phyloP scores from a whole-genome alignment of 2,888 invertebrate species.

The Cheilosia urbana region DNA sequence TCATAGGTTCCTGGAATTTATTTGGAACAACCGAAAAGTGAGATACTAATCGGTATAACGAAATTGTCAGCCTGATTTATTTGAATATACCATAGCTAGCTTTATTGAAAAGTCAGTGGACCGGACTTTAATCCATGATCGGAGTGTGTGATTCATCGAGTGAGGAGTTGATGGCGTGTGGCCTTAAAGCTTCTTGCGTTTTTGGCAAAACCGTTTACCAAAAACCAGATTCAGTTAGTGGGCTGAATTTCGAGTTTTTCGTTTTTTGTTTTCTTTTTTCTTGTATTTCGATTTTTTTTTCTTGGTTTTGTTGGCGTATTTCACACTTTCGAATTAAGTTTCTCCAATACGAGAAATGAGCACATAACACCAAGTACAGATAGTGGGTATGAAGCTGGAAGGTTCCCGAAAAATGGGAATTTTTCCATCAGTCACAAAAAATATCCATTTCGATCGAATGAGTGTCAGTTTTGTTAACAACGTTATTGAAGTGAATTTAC shows the following conservation, averaged over 20 bases:
- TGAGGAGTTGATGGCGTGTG: constrained; percentile 21
- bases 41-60: not conserved
- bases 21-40: not conserved
- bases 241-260: not conserved
- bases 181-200: constrained; percentile 34
- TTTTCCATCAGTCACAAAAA: constrained; percentile 2
- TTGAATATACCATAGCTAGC: constrained; percentile 15
- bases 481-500: not conserved
- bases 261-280: not conserved
- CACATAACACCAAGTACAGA: not conserved
- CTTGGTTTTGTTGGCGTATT: no score
- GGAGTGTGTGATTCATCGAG: constrained; percentile 20
- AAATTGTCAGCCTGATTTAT: constrained; percentile 53
- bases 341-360: constrained; percentile 10
- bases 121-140: constrained; percentile 33
- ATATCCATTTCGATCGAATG: not conserved
- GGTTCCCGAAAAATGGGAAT: not conserved
- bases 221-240: constrained; percentile 31
- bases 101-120: constrained; percentile 40
- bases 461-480: not conserved
- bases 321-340: constrained; percentile 32
- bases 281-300: no score
- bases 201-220: constrained; percentile 5
- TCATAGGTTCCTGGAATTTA: constrained; percentile 25
- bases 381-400: not conserved